Conservation (phyloP, 1,140 invertebrate genomes). For the Pseudomyrmex sp. region DNA sequence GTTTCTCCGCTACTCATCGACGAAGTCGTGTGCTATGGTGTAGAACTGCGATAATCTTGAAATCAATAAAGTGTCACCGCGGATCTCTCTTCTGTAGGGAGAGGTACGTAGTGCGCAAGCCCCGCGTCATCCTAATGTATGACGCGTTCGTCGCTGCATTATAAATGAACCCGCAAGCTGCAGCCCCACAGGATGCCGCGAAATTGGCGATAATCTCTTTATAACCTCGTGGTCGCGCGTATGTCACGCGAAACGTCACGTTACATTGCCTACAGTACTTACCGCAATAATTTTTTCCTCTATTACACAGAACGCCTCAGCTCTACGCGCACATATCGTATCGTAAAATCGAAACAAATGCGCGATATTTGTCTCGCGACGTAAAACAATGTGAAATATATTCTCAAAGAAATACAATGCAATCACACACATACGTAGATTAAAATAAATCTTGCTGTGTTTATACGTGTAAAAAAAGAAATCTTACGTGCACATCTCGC, state of each 20-base stretch:
- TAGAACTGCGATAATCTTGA: conserved; percentile 75
- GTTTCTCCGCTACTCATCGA: not conserved
- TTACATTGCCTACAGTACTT: not conserved
- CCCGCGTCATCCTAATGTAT: conserved; percentile 56
- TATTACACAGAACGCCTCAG: not conserved
- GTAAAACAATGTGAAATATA: not conserved
- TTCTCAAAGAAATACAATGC: not conserved
- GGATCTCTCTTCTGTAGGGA: conserved; percentile 61
- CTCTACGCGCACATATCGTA: no score
- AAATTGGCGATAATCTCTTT: conserved; percentile 42
- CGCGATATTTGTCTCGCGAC: not conserved
- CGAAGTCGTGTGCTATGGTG: conserved; percentile 62
- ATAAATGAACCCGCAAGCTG: conserved; percentile 41
- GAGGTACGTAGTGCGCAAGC: conserved; percentile 48
- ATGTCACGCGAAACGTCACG: not conserved
- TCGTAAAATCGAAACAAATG: not conserved
- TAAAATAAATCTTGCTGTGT: not conserved
- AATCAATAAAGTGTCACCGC: conserved; percentile 78
- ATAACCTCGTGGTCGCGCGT: not conserved
- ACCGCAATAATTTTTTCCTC: conserved; percentile 22
- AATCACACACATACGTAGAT: not conserved
- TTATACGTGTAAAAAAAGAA: no score
- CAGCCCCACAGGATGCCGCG: not conserved
- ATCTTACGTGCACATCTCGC: no score
- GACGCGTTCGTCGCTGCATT: conserved; percentile 24